Conservation (phyloP, 2,797 vertebrate genomes). For the Lepilemur ruficaudatus region DNA sequence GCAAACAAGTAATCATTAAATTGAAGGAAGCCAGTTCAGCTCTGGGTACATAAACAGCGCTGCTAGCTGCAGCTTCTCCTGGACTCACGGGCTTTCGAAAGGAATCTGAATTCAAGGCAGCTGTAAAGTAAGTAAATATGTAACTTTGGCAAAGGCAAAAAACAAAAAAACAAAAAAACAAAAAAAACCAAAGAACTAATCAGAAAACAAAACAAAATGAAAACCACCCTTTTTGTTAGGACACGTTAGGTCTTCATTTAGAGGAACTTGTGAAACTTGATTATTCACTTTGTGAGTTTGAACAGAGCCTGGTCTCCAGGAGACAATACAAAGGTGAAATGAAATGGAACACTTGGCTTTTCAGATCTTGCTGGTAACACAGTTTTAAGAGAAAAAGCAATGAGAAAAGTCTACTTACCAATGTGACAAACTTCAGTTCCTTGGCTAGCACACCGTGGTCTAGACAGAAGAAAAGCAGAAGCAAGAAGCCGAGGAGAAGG, state of each 20-base stretch:
- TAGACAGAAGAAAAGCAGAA: slow-evolving; percentile 43
- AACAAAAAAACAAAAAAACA: not conserved
- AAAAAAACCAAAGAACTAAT: not conserved
- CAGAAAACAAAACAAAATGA: not conserved
- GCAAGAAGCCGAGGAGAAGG: slow-evolving; percentile 53
- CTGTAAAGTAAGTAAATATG: not conserved
- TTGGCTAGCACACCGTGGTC: slow-evolving; percentile 62
- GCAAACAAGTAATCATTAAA: not conserved
- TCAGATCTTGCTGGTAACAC: not conserved
- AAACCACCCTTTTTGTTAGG: not conserved
- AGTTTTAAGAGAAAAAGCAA: not conserved
- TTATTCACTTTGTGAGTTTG: not conserved
- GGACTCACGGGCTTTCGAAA: not conserved
- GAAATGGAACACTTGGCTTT: slow-evolving; percentile 3
- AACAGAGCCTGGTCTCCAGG: not conserved
- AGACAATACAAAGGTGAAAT: not conserved
- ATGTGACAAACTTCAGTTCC: slow-evolving; percentile 80
- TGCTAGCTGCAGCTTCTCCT: not conserved
- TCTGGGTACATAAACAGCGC: not conserved
- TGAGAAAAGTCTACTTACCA: slow-evolving; percentile 77
- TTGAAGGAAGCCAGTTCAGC: not conserved
- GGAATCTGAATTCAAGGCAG: not conserved
- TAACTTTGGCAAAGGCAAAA: not conserved
- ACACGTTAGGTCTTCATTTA: not conserved
- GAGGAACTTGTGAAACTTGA: slow-evolving; percentile 54